Percentiles rank a stretch among this genome's conserved stretches.
phyloP scores from a whole-genome alignment of 2,797 vertebrate species.

The Oreortyx pictus region DNA sequence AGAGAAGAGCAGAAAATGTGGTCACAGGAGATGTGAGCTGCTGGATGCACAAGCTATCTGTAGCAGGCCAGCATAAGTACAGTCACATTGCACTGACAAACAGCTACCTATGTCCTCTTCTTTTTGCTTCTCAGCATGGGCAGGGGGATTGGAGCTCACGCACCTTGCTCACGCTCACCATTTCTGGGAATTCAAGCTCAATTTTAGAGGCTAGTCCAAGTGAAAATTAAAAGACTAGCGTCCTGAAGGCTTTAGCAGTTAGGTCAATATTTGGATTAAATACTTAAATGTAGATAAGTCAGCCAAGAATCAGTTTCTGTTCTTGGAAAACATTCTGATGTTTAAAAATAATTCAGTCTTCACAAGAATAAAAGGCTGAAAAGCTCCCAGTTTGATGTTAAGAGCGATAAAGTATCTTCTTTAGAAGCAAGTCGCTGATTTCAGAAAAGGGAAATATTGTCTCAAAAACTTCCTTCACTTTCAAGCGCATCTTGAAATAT shows the following conservation, averaged over 20 bases:
- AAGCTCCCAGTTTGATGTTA: not conserved
- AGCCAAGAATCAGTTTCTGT: not conserved
- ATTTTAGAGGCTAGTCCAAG: not conserved
- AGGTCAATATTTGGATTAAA: not conserved
- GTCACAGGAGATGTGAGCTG: fast-evolving
- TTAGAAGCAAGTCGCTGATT: not conserved
- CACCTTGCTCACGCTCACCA: not conserved
- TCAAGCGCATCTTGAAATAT: not conserved
- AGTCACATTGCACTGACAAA: not conserved
- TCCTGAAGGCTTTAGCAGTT: not conserved
- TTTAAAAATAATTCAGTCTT: not conserved
- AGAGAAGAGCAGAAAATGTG: not conserved
- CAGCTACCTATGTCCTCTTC: fast-evolving
- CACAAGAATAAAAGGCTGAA: not conserved
- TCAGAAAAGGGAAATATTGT: not conserved
- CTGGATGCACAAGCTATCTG: not conserved
- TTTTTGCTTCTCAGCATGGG: fast-evolving
- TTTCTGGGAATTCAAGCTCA: not conserved
- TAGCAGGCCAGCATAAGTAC: not conserved
- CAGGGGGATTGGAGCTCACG: fast-evolving
- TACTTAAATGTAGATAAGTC: not conserved
- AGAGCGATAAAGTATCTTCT: not conserved
- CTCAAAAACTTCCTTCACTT: not conserved
- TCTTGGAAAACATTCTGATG: not conserved
- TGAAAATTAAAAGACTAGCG: not conserved